Evolutionary conservation across 2,113 vertebrate genomes (phyloP).

Genomic region (Elaphurus davidianus): DNA sequence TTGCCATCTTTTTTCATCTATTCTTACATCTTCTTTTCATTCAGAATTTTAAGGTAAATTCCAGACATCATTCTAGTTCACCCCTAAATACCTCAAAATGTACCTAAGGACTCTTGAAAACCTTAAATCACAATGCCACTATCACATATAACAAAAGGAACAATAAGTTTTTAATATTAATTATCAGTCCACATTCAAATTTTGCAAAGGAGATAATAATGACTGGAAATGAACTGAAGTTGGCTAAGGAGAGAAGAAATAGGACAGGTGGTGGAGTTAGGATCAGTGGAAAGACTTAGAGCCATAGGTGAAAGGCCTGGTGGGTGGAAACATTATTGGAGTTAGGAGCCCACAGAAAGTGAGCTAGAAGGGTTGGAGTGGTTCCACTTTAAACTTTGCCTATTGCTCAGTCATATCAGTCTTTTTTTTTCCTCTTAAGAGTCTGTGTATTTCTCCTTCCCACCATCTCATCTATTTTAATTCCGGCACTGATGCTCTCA

Average conservation of each 20-base stretch:
- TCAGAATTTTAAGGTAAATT: conserved; percentile 10
- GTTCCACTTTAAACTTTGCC: background rate
- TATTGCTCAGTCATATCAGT: background rate
- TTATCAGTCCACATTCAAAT: background rate
- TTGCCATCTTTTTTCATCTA: background rate
- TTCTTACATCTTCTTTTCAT: background rate
- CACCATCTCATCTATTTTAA: background rate
- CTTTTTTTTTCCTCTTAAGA: background rate
- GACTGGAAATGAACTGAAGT: background rate
- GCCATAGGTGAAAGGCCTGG: background rate
- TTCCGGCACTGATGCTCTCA: background rate
- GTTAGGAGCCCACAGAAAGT: background rate
- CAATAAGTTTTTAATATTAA: background rate
- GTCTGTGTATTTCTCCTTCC: background rate
- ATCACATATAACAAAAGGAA: background rate
- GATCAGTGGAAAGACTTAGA: background rate
- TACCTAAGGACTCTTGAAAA: background rate
- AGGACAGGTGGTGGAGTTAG: background rate
- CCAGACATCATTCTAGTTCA: background rate
- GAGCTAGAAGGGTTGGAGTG: background rate
- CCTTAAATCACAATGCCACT: background rate
- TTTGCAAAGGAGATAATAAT: conserved; percentile 12
- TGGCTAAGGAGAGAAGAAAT: background rate
- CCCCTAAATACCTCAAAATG: background rate
- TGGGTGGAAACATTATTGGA: background rate